Percentiles rank a stretch among this genome's conserved stretches.
Conservation (phyloP, 2,113 vertebrate genomes). For the Anser cygnoides region DNA sequence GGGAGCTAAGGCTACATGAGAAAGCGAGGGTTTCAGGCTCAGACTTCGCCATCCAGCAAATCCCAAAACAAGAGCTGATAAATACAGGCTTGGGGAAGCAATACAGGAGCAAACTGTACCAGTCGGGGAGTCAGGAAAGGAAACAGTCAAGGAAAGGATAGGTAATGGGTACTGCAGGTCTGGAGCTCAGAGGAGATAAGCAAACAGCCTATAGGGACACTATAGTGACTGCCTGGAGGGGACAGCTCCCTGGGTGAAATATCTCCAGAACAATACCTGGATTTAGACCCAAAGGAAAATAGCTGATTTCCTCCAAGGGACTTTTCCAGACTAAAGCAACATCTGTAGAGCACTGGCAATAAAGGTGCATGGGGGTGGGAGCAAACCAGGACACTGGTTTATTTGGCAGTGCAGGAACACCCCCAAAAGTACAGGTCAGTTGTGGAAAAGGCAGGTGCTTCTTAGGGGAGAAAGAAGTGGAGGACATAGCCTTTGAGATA, state of each 20-base stretch:
- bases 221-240: background rate
- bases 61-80: background rate
- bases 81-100: background rate
- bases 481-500: background rate
- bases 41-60: background rate
- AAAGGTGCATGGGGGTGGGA: background rate
- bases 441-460: background rate
- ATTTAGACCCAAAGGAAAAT: constrained; percentile 1
- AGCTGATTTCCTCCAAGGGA: background rate
- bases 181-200: background rate
- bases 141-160: background rate
- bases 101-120: background rate
- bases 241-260: background rate
- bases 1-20: background rate
- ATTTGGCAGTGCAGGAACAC: background rate
- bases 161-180: background rate
- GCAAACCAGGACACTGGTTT: background rate
- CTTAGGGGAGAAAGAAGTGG: background rate
- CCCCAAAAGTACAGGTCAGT: background rate
- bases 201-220: background rate
- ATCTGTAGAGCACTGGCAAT: background rate
- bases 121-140: no score
- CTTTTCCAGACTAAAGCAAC: background rate
- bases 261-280: background rate
- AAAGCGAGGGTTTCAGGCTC: background rate